phyloP scores from a whole-genome alignment of 2,113 vertebrate genomes.

The Syngnathoides biaculeatus region DNA sequence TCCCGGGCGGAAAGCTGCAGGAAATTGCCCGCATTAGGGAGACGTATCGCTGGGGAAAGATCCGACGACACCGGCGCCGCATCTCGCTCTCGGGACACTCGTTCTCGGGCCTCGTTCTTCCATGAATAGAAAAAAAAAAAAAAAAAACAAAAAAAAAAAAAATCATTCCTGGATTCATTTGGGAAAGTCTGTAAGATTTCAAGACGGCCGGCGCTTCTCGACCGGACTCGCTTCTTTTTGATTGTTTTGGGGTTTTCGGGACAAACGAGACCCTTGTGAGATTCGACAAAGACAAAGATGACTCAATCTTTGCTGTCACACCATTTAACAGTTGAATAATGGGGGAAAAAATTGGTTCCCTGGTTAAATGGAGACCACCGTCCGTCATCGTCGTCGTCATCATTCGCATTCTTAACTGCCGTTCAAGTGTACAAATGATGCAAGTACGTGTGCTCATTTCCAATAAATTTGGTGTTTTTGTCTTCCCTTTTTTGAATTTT shows the following conservation, averaged over 20 bases:
- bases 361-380: background rate
- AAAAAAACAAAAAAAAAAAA: background rate
- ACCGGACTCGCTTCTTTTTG: background rate
- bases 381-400: background rate
- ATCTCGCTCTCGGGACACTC: conserved; percentile 36
- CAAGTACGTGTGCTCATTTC: background rate
- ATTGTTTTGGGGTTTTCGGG: background rate
- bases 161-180: conserved; percentile 1
- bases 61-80: conserved; percentile 58
- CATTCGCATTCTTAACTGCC: too few relatives aligned
- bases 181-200: background rate
- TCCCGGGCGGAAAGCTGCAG: conserved; percentile 73
- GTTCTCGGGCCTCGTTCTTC: conserved; percentile 44
- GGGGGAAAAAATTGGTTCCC: background rate
- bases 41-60: conserved; percentile 78
- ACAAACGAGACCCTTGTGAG: background rate
- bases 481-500: too few relatives aligned
- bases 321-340: background rate
- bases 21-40: conserved; percentile 78
- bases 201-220: background rate
- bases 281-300: background rate
- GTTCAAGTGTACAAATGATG: too few relatives aligned
- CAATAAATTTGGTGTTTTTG: background rate
- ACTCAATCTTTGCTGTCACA: background rate
- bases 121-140: background rate